phyloP scores from a whole-genome alignment of 2,113 vertebrate species.

The Psilopsiagon aurifrons region DNA sequence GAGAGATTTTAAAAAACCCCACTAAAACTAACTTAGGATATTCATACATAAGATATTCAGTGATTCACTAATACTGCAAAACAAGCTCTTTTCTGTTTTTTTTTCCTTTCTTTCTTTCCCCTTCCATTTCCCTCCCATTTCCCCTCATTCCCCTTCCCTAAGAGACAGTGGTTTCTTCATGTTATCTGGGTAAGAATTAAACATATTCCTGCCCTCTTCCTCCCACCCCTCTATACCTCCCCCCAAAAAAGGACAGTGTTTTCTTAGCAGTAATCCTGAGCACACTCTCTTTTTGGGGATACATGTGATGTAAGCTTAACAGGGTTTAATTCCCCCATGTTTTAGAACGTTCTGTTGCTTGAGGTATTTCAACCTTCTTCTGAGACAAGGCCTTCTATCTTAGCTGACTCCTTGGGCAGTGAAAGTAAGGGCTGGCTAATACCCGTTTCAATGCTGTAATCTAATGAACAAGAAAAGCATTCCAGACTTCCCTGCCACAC shows the following conservation, averaged over 20 bases:
- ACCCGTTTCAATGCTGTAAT: constrained; percentile 72
- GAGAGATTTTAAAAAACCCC: constrained; percentile 60
- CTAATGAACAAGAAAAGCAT: constrained; percentile 67
- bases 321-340: neutral
- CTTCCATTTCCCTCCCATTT: neutral
- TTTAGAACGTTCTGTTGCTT: constrained; percentile 55
- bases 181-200: constrained; percentile 65
- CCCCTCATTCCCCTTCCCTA: constrained; percentile 17
- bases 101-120: neutral
- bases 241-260: neutral
- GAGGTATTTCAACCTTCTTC: constrained; percentile 74
- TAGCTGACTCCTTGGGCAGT: constrained; percentile 41
- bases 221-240: neutral
- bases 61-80: constrained; percentile 81
- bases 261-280: constrained; percentile 67
- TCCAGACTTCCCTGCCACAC: constrained; percentile 74
- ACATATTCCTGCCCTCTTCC: neutral
- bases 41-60: constrained; percentile 72
- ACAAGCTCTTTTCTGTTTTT: constrained; percentile 47
- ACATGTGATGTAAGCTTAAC: neutral
- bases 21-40: constrained; percentile 77
- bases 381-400: constrained; percentile 22
- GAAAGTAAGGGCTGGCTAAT: constrained; percentile 66
- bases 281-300: constrained; percentile 30
- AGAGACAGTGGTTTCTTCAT: constrained; percentile 75